These are phyloP conservation scores for Kryptolebias marmoratus DNA, from an alignment of 2,113 vertebrate genomes.

Conservation along the genomic window DNA sequence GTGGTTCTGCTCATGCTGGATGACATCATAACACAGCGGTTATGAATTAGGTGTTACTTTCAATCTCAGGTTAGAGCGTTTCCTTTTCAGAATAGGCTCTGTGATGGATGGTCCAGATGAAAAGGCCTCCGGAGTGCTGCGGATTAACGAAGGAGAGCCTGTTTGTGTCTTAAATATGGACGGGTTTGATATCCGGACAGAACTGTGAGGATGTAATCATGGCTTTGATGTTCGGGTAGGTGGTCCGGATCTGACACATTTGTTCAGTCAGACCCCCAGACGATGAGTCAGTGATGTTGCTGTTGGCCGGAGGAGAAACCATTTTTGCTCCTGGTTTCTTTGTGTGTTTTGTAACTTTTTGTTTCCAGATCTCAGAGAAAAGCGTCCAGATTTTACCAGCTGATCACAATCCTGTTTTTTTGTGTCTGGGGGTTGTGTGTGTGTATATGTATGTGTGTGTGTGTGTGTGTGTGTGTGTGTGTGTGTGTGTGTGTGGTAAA, in stretches of 20 bases:
- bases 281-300: not conserved
- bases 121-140: slow-evolving; percentile 25
- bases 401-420: slow-evolving; percentile 11
- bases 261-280: not conserved
- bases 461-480: slow-evolving; percentile 23
- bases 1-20: no score
- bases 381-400: slow-evolving; percentile 48
- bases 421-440: slow-evolving; percentile 11
- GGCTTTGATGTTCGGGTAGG: slow-evolving; percentile 46
- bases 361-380: slow-evolving; percentile 50
- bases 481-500: slow-evolving; percentile 8
- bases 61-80: not conserved
- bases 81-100: slow-evolving; percentile 28
- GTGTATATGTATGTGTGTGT: slow-evolving; percentile 21
- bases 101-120: slow-evolving; percentile 34
- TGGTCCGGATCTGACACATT: slow-evolving; percentile 15
- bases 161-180: no score
- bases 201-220: slow-evolving; percentile 3
- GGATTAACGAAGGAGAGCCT: slow-evolving; percentile 41
- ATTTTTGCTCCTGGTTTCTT: not conserved
- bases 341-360: slow-evolving; percentile 9
- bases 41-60: slow-evolving; percentile 1
- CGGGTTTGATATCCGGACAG: slow-evolving; percentile 29
- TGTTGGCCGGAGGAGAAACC: not conserved
- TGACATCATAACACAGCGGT: no score